Conservation (phyloP, 2,888 invertebrate genomes). For the Amphimallon solstitiale region DNA sequence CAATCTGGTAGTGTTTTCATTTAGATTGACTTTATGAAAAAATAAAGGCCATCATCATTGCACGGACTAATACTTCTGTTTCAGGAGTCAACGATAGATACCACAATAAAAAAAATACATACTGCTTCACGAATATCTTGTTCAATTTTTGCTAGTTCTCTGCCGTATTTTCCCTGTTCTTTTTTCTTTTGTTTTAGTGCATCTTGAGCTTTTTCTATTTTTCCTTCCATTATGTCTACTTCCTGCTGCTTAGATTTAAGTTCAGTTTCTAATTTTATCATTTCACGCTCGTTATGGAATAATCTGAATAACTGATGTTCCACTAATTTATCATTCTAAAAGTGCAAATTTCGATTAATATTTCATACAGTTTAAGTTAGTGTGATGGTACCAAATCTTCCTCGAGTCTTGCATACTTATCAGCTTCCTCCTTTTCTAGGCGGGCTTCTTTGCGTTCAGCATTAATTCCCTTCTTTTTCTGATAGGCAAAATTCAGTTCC, state of each 20-base stretch:
- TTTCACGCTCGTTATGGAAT: slow-evolving; percentile 93
- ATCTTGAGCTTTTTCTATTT: slow-evolving; percentile 90
- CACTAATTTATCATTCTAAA: slow-evolving; percentile 88
- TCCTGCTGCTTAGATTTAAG: slow-evolving; percentile 84
- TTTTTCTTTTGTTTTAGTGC: slow-evolving; percentile 93
- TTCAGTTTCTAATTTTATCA: slow-evolving; percentile 83
- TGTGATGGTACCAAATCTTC: slow-evolving; percentile 80
- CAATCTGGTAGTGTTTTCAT: too few species aligned
- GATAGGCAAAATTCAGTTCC: slow-evolving; percentile 97
- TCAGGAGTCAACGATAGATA: too few species aligned
- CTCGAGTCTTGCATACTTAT: slow-evolving; percentile 92
- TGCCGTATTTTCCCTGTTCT: slow-evolving; percentile 83
- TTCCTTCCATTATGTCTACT: slow-evolving; percentile 83
- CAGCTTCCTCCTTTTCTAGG: slow-evolving; percentile 98
- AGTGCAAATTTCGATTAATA: too few species aligned
- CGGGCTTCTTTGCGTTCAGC: slow-evolving; percentile 98
- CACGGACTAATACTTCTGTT: too few species aligned
- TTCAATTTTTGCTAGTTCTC: slow-evolving; percentile 93
- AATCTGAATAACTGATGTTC: slow-evolving; percentile 93
- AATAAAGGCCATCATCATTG: too few species aligned
- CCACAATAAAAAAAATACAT: slow-evolving; percentile 50
- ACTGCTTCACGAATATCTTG: slow-evolving; percentile 93
- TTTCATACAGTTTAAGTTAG: not conserved
- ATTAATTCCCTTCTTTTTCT: slow-evolving; percentile 98
- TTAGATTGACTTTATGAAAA: too few species aligned